These are phyloP conservation scores for Amphipyra tragopoginis DNA, from an alignment of 2,888 invertebrate genomes.

Conservation along the genomic window DNA sequence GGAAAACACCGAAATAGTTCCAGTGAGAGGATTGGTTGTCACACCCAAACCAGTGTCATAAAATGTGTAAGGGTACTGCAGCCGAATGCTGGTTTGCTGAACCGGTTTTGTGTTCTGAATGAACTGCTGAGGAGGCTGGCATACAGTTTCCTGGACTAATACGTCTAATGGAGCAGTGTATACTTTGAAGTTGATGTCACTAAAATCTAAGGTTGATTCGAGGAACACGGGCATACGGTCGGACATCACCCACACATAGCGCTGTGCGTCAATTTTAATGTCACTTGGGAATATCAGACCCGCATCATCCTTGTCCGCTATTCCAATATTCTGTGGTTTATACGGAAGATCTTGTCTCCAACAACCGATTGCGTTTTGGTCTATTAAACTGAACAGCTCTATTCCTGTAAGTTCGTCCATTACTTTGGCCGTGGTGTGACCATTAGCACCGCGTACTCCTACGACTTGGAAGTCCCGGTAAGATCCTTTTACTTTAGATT, in stretches of 20 bases:
- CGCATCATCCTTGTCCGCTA: constrained; percentile 94
- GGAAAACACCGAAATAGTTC: constrained; percentile 44
- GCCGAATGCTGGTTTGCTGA: constrained; percentile 28
- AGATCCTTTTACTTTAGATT: constrained; percentile 91
- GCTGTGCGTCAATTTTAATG: constrained; percentile 93
- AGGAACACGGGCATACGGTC: constrained; percentile 95
- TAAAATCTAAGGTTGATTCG: constrained; percentile 92
- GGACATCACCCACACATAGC: constrained; percentile 94
- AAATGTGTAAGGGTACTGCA: constrained; percentile 44
- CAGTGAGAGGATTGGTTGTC: constrained; percentile 45
- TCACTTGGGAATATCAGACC: constrained; percentile 95
- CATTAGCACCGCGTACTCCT: constrained; percentile 91
- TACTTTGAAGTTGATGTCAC: constrained; percentile 94
- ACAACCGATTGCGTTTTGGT: constrained; percentile 95
- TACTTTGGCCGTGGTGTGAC: constrained; percentile 93
- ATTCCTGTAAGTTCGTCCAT: constrained; percentile 93
- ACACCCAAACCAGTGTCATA: constrained; percentile 54
- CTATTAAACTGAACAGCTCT: constrained; percentile 94
- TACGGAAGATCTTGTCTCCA: constrained; percentile 93
- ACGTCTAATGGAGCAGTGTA: constrained; percentile 92
- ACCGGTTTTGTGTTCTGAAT: constrained; percentile 12
- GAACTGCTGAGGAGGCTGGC: constrained; percentile 84
- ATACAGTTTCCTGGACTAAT: constrained; percentile 93
- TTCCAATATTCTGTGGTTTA: constrained; percentile 91
- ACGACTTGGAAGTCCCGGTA: constrained; percentile 93